Percentiles rank a stretch among this genome's conserved stretches.
These are phyloP conservation scores for Cryptocheilus praepositus DNA, from an alignment of 2,888 invertebrate species.

Conservation along the genomic window DNA sequence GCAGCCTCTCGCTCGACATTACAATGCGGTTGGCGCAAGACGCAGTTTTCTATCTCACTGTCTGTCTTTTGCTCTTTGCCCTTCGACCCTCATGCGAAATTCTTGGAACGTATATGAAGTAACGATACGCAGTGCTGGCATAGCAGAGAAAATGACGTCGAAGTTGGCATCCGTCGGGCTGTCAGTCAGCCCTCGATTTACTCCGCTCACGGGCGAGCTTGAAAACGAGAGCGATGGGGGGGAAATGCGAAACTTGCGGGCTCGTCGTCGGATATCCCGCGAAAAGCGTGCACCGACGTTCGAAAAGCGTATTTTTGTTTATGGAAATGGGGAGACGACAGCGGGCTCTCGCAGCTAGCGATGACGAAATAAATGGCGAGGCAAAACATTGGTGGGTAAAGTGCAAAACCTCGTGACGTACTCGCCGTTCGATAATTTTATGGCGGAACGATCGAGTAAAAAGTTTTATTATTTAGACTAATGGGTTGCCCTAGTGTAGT, in stretches of 20 bases:
- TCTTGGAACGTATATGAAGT: too few species aligned
- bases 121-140: too few species aligned
- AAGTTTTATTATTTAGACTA: background rate
- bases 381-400: constrained; percentile 40
- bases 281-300: constrained; percentile 12
- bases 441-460: constrained; percentile 21
- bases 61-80: too few species aligned
- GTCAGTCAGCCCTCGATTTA: background rate
- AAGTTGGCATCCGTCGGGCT: too few species aligned
- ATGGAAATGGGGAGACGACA: constrained; percentile 40
- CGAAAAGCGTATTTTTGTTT: constrained; percentile 27
- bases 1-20: too few species aligned
- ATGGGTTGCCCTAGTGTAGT: background rate
- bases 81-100: too few species aligned
- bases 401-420: constrained; percentile 54
- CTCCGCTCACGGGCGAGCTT: background rate
- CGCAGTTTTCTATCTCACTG: too few species aligned
- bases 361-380: constrained; percentile 43
- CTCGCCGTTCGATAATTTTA: constrained; percentile 49
- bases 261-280: background rate
- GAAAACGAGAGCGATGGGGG: background rate
- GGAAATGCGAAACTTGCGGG: background rate
- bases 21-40: too few species aligned
- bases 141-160: too few species aligned
- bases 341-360: constrained; percentile 41